Evolutionary conservation across 2,113 vertebrate genomes (phyloP), one percentile per base, ranked within the genome.

Genomic region (Pitta sordida): DNA sequence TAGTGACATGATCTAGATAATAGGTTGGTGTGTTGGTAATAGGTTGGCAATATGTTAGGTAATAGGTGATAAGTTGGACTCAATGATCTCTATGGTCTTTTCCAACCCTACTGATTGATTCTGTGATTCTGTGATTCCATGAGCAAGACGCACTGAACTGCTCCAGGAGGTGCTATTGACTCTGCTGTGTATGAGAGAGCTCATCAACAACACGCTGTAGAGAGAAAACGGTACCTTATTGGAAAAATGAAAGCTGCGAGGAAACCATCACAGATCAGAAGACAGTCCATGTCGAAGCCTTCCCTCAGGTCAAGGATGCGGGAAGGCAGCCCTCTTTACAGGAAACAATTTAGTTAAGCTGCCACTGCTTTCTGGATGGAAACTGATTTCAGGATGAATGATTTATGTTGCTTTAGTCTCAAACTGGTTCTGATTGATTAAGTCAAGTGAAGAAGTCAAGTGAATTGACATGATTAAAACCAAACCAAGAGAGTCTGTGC

Each of bases 181-280:
- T 53, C 29, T 51, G 63, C 65, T 41, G 27, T 13, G n/a, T 14
- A 13, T 16, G 52, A 29, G 13, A 37, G 29, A 51, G 18, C 43
- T 88, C 51, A 6, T n/a, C 36, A 30, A 4, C 0, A 0, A n/a
- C 0, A 3, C 46, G 9, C 29, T 44, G 36, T 32, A n/a, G n/a
- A 43, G 26, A 52, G 34, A 69, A 65, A 30, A 11, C 14, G 60
- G 36, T 3, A 23, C 24, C 27, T 64, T 44, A 21, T 4, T n/a
- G 67, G 53, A 29, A 53, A 83, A 89, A 63, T 2, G 2, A 48
- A 68, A 68, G 39, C 53, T 56, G n/a, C 18, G 30, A 65, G 44
- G 34, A 76, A 62, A 56, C 6, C 27, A 23, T 52, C 39, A 30
- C 1, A 21, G 39, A 8, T 67, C 0, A 0, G 13, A 56, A 67